Evolutionary conservation across 2,888 invertebrate species (phyloP).

Genomic region (Auanema sp.): DNA sequence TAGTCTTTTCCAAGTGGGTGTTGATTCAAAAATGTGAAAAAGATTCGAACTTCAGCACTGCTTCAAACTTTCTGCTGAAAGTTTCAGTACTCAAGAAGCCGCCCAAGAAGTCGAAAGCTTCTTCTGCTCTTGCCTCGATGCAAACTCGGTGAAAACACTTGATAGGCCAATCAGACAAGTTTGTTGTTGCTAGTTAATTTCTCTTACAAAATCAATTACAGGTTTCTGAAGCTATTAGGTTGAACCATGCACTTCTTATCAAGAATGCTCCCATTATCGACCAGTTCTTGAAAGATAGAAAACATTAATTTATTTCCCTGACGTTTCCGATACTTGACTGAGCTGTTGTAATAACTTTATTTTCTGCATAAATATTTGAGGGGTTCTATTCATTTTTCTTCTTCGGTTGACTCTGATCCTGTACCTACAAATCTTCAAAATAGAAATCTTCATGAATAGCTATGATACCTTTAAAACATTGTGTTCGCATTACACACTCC

Average conservation of each 20-base stretch:
- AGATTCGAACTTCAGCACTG: slow-evolving; percentile 10
- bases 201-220: not conserved
- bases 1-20: slow-evolving; percentile 50
- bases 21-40: slow-evolving; percentile 3
- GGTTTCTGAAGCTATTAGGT: slow-evolving; percentile 14
- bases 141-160: slow-evolving; percentile 36
- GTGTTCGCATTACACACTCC: slow-evolving; percentile 58
- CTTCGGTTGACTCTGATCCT: not conserved
- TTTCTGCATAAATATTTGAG: not conserved
- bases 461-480: slow-evolving; percentile 56
- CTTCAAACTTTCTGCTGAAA: slow-evolving; percentile 28
- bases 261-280: slow-evolving; percentile 15
- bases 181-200: not conserved
- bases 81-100: slow-evolving; percentile 26
- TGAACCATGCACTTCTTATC: slow-evolving; percentile 14
- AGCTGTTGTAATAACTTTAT: not conserved
- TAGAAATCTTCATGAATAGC: not conserved
- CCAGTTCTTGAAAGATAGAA: slow-evolving; percentile 10
- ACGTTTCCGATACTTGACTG: not conserved
- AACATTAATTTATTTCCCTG: not conserved
- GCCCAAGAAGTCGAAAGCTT: slow-evolving; percentile 40
- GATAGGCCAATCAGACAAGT: slow-evolving; percentile 57
- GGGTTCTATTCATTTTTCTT: not conserved
- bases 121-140: slow-evolving; percentile 31
- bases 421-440: not conserved